Conservation (phyloP, 92 coral and sea anemone species). For the Phenganax marumi region DNA sequence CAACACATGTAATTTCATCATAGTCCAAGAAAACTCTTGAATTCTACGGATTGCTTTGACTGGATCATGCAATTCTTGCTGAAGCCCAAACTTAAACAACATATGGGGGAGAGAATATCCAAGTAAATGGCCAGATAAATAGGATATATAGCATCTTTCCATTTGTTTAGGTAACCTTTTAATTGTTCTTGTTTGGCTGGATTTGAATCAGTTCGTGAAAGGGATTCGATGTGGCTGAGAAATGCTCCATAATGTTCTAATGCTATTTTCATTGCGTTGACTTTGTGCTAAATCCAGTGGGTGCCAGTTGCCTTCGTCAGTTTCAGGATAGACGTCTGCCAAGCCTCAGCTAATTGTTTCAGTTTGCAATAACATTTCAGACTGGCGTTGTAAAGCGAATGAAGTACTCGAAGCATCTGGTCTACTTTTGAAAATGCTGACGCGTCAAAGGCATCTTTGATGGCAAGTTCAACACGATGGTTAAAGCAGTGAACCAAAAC, state of each 20-base stretch:
- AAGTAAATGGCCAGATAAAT: conserved; percentile 11
- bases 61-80: conserved; percentile 6
- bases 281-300: not conserved
- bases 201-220: conserved; percentile 7
- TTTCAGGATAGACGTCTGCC: not conserved
- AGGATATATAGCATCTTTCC: conserved; percentile 7
- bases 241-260: conserved; percentile 20
- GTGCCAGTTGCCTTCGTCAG: conserved; percentile 11
- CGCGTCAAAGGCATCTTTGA: conserved; percentile 4
- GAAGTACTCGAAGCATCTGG: conserved; percentile 10
- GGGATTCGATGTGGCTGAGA: conserved; percentile 3
- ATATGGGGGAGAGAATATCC: conserved; percentile 1
- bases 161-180: conserved; percentile 3
- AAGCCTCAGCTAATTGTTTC: not conserved
- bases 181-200: conserved; percentile 11
- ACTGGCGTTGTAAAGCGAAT: conserved; percentile 11
- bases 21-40: conserved; percentile 21
- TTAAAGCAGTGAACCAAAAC: conserved; percentile 6
- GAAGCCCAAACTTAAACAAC: conserved; percentile 12
- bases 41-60: conserved; percentile 10
- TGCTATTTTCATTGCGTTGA: conserved; percentile 18
- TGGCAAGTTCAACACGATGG: conserved; percentile 13
- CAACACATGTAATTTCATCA: conserved; percentile 1
- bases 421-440: conserved; percentile 10
- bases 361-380: not conserved